phyloP scores from a whole-genome alignment of 30 jellyfish, hydroid and myxozoan genomes.

The Aurelia coerulea region DNA sequence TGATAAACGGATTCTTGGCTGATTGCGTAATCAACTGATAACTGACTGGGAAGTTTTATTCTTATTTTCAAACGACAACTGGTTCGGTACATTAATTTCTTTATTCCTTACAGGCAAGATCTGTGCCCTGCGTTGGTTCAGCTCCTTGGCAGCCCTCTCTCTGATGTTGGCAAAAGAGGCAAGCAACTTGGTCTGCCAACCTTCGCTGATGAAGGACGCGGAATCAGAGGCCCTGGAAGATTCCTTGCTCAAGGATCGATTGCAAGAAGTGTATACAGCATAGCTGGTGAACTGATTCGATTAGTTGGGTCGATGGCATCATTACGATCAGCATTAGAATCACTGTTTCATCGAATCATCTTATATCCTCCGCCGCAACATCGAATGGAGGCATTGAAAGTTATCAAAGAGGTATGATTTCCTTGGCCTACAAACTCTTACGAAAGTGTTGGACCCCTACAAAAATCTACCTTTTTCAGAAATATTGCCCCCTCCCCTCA shows the following conservation, averaged over 20 bases:
- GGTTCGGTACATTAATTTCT: no score
- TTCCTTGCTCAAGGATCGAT: slow-evolving; percentile 44
- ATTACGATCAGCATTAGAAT: slow-evolving; percentile 85
- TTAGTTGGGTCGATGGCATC: slow-evolving; percentile 89
- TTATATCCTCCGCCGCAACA: slow-evolving; percentile 94
- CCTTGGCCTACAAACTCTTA: background rate
- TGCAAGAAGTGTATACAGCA: slow-evolving; percentile 70
- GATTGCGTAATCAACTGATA: no score
- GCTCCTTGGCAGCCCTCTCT: slow-evolving; percentile 78
- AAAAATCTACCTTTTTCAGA: no score
- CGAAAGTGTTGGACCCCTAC: no score
- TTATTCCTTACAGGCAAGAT: slow-evolving; percentile 68
- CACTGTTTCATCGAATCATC: slow-evolving; percentile 88
- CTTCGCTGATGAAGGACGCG: slow-evolving; percentile 79
- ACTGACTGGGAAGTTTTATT: no score
- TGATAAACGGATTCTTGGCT: no score
- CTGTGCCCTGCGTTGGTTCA: slow-evolving; percentile 94
- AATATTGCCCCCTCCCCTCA: no score
- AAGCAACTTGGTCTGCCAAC: slow-evolving; percentile 50
- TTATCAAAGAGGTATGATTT: slow-evolving; percentile 83
- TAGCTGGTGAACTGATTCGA: slow-evolving; percentile 87
- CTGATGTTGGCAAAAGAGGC: slow-evolving; percentile 78
- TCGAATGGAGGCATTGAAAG: slow-evolving; percentile 92
- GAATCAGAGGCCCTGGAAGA: slow-evolving; percentile 72
- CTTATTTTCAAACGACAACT: no score